Evolutionary conservation across 1,140 invertebrate genomes (phyloP).

Genomic region (Diorhabda carinulata): DNA sequence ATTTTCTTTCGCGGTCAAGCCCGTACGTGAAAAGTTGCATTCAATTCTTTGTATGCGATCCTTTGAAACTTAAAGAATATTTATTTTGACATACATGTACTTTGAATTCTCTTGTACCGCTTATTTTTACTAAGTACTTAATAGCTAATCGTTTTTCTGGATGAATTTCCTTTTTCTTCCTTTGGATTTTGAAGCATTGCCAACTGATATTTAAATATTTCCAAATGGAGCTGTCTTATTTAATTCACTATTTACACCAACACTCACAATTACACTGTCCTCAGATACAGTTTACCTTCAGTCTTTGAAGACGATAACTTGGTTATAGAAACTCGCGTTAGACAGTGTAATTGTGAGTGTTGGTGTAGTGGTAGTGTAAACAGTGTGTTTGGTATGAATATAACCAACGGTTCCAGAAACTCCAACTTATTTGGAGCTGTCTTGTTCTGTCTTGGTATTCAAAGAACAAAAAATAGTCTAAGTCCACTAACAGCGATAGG

Average conservation of each 20-base stretch:
- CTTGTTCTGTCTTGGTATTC: background rate
- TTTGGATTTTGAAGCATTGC: background rate
- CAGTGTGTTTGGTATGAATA: too few species aligned
- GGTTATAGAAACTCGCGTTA: too few species aligned
- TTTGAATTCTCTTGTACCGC: constrained; percentile 7
- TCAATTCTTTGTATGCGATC: constrained; percentile 9
- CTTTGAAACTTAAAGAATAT: constrained; percentile 9
- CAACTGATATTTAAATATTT: constrained; percentile 9
- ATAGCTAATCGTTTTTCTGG: background rate
- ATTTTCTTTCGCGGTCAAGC: constrained; percentile 4
- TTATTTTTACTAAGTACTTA: background rate
- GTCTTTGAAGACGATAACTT: too few species aligned
- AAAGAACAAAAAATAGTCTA: background rate
- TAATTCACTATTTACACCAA: background rate
- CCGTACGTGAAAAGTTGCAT: constrained; percentile 4
- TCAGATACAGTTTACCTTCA: too few species aligned
- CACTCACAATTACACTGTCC: too few species aligned
- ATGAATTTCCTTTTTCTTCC: background rate
- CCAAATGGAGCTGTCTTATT: constrained; percentile 4
- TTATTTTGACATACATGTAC: constrained; percentile 8
- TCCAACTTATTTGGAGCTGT: background rate
- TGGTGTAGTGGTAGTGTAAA: too few species aligned
- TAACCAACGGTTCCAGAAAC: too few species aligned
- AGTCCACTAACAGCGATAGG: constrained; percentile 4
- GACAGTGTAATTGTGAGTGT: too few species aligned